A percentile compares a stretch with the other conserved stretches of the same genome.
Conservation (phyloP, 2,797 vertebrate genomes). For the Clarias laeviceps region DNA sequence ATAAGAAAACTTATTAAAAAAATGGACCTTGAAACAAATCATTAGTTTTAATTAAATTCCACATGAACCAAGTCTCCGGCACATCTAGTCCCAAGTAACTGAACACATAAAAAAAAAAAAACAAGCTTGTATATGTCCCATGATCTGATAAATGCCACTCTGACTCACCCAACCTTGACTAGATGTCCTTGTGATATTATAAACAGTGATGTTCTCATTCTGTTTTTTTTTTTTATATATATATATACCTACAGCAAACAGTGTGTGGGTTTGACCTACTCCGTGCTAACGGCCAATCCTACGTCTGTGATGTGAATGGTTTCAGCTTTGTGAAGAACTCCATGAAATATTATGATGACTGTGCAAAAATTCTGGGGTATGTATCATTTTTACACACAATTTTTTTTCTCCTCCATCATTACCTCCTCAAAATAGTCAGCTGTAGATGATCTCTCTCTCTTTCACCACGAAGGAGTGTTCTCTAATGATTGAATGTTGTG, state of each 20-base stretch:
- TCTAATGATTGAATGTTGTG: neutral
- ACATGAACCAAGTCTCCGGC: too few relatives aligned
- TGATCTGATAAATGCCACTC: neutral
- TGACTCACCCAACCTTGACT: neutral
- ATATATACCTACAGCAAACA: conserved; percentile 80
- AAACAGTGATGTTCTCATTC: conserved; percentile 19
- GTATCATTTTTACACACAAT: conserved; percentile 26
- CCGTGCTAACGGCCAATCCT: conserved; percentile 87
- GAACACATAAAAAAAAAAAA: neutral
- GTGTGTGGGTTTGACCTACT: conserved; percentile 90
- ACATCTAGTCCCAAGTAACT: neutral
- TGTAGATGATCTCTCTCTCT: neutral
- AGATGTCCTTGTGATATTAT: neutral
- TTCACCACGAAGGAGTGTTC: neutral
- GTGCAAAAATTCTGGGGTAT: conserved; percentile 90
- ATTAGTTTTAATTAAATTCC: too few relatives aligned
- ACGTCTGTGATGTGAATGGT: conserved; percentile 89
- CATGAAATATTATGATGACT: conserved; percentile 92
- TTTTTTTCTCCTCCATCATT: neutral
- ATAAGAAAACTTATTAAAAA: too few relatives aligned
- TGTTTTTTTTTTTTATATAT: conserved; percentile 38
- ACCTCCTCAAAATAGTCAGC: neutral
- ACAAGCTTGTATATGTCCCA: neutral
- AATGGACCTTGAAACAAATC: too few relatives aligned
- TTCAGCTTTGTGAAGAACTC: conserved; percentile 94